Conservation (phyloP, 2,888 invertebrate species). For the Catocala nupta region DNA sequence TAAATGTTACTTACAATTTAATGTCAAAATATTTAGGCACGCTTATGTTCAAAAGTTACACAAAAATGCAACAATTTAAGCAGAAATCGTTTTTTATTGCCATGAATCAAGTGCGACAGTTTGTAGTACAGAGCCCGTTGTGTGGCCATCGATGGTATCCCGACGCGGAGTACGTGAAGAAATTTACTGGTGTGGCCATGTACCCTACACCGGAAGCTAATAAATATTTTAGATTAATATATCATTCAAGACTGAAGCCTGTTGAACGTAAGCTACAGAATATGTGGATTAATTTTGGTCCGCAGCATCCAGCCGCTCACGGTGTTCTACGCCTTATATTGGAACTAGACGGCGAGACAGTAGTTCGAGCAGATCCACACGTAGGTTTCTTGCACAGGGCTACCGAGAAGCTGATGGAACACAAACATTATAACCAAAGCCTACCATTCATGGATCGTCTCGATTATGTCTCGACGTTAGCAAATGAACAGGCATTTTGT, state of each 20-base stretch:
- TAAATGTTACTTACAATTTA: not conserved
- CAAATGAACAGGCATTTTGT: constrained; percentile 92
- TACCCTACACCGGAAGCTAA: constrained; percentile 82
- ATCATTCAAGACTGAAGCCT: constrained; percentile 68
- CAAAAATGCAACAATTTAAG: constrained; percentile 32
- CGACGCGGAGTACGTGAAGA: constrained; percentile 87
- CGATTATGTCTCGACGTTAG: constrained; percentile 95
- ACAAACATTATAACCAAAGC: constrained; percentile 95
- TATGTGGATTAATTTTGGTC: constrained; percentile 94
- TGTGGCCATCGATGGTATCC: constrained; percentile 88
- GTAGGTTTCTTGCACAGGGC: constrained; percentile 95
- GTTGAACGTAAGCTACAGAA: constrained; percentile 89
- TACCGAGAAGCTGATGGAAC: constrained; percentile 96
- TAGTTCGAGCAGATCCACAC: constrained; percentile 93
- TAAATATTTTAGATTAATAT: constrained; percentile 71
- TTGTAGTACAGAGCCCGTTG: constrained; percentile 56
- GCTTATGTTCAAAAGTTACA: not conserved
- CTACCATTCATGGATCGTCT: constrained; percentile 95
- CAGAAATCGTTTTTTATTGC: constrained; percentile 14
- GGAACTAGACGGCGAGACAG: constrained; percentile 94
- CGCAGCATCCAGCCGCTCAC: constrained; percentile 96
- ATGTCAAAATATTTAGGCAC: not conserved
- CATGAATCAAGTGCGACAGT: constrained; percentile 42
- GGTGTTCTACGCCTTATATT: constrained; percentile 94
- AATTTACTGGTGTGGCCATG: constrained; percentile 87